Evolutionary conservation across 2,113 vertebrate species (phyloP), one percentile per base, ranked within the genome.

Genomic region (Heloderma charlesbogerti): DNA sequence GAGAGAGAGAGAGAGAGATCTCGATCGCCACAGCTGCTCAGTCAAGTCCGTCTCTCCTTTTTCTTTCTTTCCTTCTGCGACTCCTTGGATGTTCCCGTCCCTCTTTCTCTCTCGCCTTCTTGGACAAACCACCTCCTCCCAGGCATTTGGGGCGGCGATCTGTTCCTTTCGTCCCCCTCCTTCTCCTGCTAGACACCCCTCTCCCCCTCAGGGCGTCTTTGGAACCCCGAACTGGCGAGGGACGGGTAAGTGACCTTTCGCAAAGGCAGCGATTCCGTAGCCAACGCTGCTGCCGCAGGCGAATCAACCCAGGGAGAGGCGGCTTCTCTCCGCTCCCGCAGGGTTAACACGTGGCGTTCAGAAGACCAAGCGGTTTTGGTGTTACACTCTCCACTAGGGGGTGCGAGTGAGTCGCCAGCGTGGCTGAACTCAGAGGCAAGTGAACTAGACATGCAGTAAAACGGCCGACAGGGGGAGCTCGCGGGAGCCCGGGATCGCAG

Each of bases 31-130:
- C 20, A 1, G 27, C 34, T 16, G 78, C 48, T 34, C 43, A 12
- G n/a, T 74, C 60, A 66, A 87, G 29, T 3, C 1, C 16, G 40
- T 3, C 0, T 25, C 0, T 66, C 16, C n/a, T n/a, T n/a, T 10
- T 2, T 18, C 80, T 3, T 0, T 5, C 18, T 18, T 37, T 34
- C 74, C 7, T 54, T 22, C 31, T n/a, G 34, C 4, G 9, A 16
- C 29, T 1, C n/a, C 4, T 18, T 18, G 45, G 5, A 57, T 18
- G 29, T 34, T 66, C 43, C 48, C 83, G 71, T 66, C 81, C 80
- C 75, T 71, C 80, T 86, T 51, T 40, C 48, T 79, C 40, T 25
- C 15, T 25, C 75, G 12, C 37, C 48, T 13, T 6, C 78, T 43
- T 22, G 37, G 37, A 8, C 75, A 22, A 45, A 3, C 40, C 75